These are phyloP conservation scores for Damaliscus lunatus DNA, from an alignment of 2,113 vertebrate genomes.

Conservation along the genomic window DNA sequence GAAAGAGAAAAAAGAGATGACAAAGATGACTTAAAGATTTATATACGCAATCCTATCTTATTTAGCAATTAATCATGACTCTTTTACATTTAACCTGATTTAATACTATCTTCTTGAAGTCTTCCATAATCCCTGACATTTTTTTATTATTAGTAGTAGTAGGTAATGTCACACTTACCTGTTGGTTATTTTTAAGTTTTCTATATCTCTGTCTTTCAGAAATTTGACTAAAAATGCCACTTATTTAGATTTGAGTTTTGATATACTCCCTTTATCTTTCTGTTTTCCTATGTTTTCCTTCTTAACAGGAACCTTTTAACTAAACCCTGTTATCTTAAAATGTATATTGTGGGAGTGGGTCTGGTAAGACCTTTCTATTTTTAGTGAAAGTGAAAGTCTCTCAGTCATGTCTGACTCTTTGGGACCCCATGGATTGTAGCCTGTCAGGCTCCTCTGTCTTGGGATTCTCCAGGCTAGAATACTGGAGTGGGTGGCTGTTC, in stretches of 20 bases:
- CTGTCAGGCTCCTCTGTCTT: neutral
- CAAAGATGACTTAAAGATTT: neutral
- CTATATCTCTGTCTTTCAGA: neutral
- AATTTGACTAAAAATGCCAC: neutral
- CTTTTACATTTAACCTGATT: neutral
- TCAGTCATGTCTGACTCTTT: neutral
- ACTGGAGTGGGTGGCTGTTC: neutral
- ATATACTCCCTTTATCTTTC: neutral
- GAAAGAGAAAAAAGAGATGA: neutral
- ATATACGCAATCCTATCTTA: neutral
- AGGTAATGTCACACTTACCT: neutral
- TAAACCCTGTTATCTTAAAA: neutral
- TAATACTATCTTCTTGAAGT: neutral
- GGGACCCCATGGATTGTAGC: neutral
- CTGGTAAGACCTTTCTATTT: neutral
- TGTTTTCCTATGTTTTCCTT: neutral
- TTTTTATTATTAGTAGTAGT: accelerated
- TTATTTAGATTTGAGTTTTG: neutral
- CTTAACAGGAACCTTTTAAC: neutral
- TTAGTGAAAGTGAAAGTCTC: neutral
- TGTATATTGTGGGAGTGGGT: neutral
- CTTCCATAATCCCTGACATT: neutral
- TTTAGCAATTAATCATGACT: neutral
- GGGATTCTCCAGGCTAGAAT: neutral
- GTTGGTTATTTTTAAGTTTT: neutral